A percentile compares a stretch with the other conserved stretches of the same genome.
Evolutionary conservation across 2,888 invertebrate genomes (phyloP).

Genomic region (Perizoma flavofasciatum): DNA sequence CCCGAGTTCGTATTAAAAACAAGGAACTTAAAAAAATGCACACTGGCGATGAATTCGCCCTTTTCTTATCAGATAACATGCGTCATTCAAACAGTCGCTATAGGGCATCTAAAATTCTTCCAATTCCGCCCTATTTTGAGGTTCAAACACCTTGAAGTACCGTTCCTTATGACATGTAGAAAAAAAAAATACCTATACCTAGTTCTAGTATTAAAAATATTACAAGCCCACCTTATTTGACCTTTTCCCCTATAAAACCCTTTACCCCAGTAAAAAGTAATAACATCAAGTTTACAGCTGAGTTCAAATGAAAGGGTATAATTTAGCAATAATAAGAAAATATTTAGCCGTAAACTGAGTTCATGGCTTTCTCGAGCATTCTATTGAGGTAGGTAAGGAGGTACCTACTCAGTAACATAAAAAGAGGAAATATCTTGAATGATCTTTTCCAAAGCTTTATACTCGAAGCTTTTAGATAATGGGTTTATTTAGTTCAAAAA

Average conservation of each 20-base stretch:
- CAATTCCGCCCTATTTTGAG: too few relatives aligned
- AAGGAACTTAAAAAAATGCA: too few relatives aligned
- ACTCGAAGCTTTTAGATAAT: not conserved
- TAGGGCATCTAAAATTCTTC: too few relatives aligned
- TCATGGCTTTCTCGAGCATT: slow-evolving; percentile 23
- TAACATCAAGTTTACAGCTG: slow-evolving; percentile 33
- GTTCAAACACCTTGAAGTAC: too few relatives aligned
- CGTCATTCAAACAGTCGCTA: too few relatives aligned
- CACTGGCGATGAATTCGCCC: too few relatives aligned
- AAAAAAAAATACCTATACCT: too few relatives aligned
- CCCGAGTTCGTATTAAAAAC: too few relatives aligned
- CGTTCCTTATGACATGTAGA: too few relatives aligned
- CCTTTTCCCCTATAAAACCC: slow-evolving; percentile 22
- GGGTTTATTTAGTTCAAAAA: not conserved
- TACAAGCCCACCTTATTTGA: not conserved
- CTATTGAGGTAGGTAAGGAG: slow-evolving; percentile 8
- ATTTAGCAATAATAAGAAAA: slow-evolving; percentile 35
- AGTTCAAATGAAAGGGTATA: slow-evolving; percentile 35
- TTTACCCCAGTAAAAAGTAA: slow-evolving; percentile 33
- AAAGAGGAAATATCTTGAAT: slow-evolving; percentile 6
- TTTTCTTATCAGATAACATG: too few relatives aligned
- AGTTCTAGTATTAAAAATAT: too few relatives aligned
- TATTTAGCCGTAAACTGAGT: slow-evolving; percentile 31
- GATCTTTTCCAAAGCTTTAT: slow-evolving; percentile 10
- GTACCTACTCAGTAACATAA: slow-evolving; percentile 3